Percentiles rank a stretch among this genome's conserved stretches.
Conservation (phyloP, 2,113 vertebrate species). For the Grallaria varia region DNA sequence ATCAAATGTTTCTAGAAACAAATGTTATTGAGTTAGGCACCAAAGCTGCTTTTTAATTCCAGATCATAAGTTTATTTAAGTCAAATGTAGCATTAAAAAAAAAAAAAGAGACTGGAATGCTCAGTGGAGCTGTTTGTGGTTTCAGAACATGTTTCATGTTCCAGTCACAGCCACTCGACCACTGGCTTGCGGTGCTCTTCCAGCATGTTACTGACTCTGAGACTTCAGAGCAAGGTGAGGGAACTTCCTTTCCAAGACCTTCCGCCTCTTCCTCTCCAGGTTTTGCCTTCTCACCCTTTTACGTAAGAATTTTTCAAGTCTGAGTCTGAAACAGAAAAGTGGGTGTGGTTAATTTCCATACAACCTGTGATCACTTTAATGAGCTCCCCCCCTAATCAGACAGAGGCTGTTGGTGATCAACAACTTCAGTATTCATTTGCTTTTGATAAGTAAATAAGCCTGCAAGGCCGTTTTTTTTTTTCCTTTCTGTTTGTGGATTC, state of each 20-base stretch:
- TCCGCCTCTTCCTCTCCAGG: constrained; percentile 54
- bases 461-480: neutral
- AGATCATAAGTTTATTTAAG: constrained; percentile 3
- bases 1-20: neutral
- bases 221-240: constrained; percentile 71
- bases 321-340: constrained; percentile 77
- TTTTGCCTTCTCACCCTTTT: constrained; percentile 44
- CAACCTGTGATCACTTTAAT: neutral
- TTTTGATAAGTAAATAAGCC: neutral
- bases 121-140: neutral
- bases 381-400: neutral
- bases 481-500: neutral
- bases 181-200: neutral
- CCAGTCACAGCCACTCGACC: neutral
- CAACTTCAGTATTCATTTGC: neutral
- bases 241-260: constrained; percentile 74
- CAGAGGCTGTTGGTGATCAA: neutral
- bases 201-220: constrained; percentile 24
- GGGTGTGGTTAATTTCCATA: neutral
- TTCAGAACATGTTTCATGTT: neutral
- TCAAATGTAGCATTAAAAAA: neutral
- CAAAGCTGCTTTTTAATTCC: neutral
- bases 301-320: constrained; percentile 78
- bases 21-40: neutral
- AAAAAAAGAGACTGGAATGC: neutral